Percentiles rank a stretch among this genome's conserved stretches.
phyloP scores from a whole-genome alignment of 2,113 vertebrate species.

The Malurus cyaneus region DNA sequence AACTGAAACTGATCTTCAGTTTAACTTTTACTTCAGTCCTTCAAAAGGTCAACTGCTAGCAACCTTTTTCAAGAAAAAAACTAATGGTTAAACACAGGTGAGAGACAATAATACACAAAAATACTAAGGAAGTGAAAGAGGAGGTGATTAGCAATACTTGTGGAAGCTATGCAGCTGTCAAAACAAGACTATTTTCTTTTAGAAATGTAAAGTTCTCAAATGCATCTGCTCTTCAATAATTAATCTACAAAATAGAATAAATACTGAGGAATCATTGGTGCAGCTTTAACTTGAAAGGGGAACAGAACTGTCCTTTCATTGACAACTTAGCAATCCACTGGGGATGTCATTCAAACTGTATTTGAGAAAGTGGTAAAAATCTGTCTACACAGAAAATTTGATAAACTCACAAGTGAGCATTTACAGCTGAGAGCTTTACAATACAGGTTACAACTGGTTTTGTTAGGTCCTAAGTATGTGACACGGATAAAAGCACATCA shows the following conservation, averaged over 20 bases:
- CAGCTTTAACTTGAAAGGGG: neutral
- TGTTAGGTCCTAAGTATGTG: neutral
- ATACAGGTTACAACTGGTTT: neutral
- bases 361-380: neutral
- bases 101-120: neutral
- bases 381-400: neutral
- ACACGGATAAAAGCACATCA: neutral
- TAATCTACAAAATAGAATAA: neutral
- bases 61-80: neutral
- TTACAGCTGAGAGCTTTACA: slow-evolving; percentile 21
- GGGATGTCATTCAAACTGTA: neutral
- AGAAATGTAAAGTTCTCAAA: slow-evolving; percentile 17
- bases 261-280: neutral
- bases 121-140: neutral
- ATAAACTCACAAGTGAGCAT: neutral
- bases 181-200: neutral
- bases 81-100: neutral
- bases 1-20: neutral
- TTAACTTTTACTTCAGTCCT: neutral
- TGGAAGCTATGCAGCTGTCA: neutral
- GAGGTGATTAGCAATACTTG: neutral
- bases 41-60: neutral
- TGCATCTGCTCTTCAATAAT: neutral
- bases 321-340: neutral
- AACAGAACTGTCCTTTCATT: neutral